Evolutionary conservation across 2,888 invertebrate species (phyloP), one percentile per base, ranked within the genome.

Genomic region (Polyommatus iphigenia): DNA sequence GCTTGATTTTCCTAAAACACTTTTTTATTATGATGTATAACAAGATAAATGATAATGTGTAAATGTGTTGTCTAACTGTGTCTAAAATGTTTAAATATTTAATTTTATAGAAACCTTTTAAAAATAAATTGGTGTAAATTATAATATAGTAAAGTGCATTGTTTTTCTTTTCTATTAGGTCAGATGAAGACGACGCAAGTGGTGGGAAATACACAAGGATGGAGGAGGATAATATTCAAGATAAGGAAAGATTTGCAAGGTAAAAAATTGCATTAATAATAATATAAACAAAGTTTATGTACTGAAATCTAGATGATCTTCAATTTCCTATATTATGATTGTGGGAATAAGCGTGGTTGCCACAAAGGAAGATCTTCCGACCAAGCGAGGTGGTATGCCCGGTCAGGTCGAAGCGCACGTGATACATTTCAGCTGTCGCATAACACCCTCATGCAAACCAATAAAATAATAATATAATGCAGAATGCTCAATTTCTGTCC

Each of bases 221-320:
- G 97, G 98, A 98, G 92, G 98, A 98, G 94, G 98, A 98, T 88
- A 97, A 96, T 91, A 97, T 98, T 92, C 98, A 98, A 95, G 99
- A 99, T 91, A 99, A 99, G 94, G 99, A 99, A 93, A 96, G 98
- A 88, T 99, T 98, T 95, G 99, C 99, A 85, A 98, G 98, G 98
- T 93, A 87, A 24, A 24, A 24, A 62, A 24, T 8, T 24, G 24
- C 4, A 20, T 75, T 76, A 29, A 57, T 50, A 62, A 59, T 54
- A 18, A 18, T 54, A 54, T 54, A 18, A 54, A 54, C 54, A 54
- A 5, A 18, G 5, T 18, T 15, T 54, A 46, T 3, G 10, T 46
- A 13, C 46, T 46, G 3, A 46, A 46, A 13, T 10, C 46, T 46
- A 18, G 54, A 54, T 54, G 18, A 54, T 54, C 54, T 18, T 18